phyloP scores from a whole-genome alignment of 2,888 invertebrate species.

The Hydrotaea diabolus region DNA sequence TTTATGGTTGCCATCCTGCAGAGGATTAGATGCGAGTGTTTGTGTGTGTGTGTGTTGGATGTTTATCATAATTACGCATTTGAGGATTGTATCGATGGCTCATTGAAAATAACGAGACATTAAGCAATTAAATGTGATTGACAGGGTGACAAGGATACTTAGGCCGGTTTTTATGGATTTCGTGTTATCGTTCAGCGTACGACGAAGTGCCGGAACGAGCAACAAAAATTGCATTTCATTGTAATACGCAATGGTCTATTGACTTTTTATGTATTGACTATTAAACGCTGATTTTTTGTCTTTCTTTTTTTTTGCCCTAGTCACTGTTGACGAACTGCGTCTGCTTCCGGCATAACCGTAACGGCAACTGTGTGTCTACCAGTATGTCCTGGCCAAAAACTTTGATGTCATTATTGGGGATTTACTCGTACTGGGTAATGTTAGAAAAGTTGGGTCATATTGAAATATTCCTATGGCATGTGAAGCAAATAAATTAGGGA shows the following conservation, averaged over 20 bases:
- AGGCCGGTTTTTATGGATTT: slow-evolving; percentile 37
- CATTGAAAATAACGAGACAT: slow-evolving; percentile 66
- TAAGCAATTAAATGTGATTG: slow-evolving; percentile 68
- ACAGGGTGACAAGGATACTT: slow-evolving; percentile 65
- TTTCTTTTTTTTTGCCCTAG: not conserved
- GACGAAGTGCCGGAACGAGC: not conserved
- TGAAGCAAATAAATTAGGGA: too few relatives aligned
- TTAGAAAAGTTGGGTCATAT: too few relatives aligned
- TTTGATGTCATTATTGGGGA: slow-evolving; percentile 22
- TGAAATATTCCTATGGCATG: not conserved
- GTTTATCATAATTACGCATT: slow-evolving; percentile 65
- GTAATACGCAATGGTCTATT: slow-evolving; percentile 56
- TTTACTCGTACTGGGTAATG: too few relatives aligned
- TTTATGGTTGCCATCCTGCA: slow-evolving; percentile 37
- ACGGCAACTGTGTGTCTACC: not conserved
- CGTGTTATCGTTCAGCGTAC: slow-evolving; percentile 12
- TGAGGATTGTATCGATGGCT: slow-evolving; percentile 63
- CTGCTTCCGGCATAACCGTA: not conserved
- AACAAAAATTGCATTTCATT: slow-evolving; percentile 53
- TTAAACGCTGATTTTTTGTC: slow-evolving; percentile 48
- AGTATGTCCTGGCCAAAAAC: not conserved
- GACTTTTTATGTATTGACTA: slow-evolving; percentile 52
- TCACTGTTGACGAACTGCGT: slow-evolving; percentile 15
- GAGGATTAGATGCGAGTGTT: not conserved
- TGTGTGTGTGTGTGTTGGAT: slow-evolving; percentile 43